A percentile compares a stretch with the other conserved stretches of the same genome.
Conservation (phyloP, 2,888 invertebrate species). For the Macaria notata region DNA sequence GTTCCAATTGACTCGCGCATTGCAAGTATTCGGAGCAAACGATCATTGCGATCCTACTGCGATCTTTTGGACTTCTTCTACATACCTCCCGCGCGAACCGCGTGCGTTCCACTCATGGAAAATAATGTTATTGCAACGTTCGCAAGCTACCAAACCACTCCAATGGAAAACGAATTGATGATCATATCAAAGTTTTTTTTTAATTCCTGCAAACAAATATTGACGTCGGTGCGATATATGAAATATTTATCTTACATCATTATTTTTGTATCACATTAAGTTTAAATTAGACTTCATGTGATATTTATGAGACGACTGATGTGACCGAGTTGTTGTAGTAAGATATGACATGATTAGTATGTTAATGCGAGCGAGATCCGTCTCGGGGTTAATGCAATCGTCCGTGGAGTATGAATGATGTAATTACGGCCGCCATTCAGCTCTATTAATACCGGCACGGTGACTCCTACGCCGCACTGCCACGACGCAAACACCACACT, state of each 20-base stretch:
- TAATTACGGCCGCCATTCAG: constrained; percentile 61
- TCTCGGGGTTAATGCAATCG: constrained; percentile 49
- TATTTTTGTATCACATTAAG: not conserved
- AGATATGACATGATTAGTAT: too few relatives aligned
- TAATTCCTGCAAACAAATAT: constrained; percentile 6
- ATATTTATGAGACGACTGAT: too few relatives aligned
- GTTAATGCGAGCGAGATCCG: constrained; percentile 20
- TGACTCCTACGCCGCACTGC: constrained; percentile 30
- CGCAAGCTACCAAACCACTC: constrained; percentile 17
- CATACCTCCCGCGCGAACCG: constrained; percentile 20
- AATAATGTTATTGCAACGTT: constrained; percentile 15
- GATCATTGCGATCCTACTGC: constrained; percentile 14
- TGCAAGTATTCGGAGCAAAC: constrained; percentile 5
- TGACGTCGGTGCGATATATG: constrained; percentile 7
- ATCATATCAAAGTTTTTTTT: constrained; percentile 11
- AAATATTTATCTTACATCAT: not conserved
- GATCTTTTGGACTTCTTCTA: constrained; percentile 42
- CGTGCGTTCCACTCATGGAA: constrained; percentile 18
- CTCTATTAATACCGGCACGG: constrained; percentile 50
- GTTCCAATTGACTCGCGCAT: constrained; percentile 24
- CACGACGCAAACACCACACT: too few relatives aligned
- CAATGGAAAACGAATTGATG: constrained; percentile 17
- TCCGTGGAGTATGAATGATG: constrained; percentile 52
- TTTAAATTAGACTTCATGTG: too few relatives aligned
- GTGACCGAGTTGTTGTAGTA: too few relatives aligned